A percentile compares a stretch with the other conserved stretches of the same genome.
Evolutionary conservation across 2,113 vertebrate genomes (phyloP).

Genomic region (Melanotaenia duboulayi): DNA sequence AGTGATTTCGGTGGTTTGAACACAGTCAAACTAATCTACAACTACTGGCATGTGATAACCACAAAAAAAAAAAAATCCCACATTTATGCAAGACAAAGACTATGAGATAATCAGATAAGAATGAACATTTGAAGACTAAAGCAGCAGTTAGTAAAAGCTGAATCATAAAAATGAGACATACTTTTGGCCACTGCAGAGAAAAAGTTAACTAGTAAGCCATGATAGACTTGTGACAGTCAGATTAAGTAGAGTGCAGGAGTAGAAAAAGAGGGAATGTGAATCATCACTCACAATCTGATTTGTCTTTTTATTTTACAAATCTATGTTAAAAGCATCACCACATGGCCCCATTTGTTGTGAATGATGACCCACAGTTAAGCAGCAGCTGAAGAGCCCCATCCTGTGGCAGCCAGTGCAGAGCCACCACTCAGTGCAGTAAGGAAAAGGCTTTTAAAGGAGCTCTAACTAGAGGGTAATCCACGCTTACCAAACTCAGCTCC

Average conservation of each 20-base stretch:
- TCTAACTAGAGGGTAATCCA: constrained; percentile 54
- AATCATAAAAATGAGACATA: constrained; percentile 1
- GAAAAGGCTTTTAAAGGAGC: constrained; percentile 41
- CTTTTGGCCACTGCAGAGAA: not conserved
- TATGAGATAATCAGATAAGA: not conserved
- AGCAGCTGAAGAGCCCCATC: constrained; percentile 20
- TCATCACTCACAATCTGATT: constrained; percentile 56
- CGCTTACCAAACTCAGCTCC: constrained; percentile 99
- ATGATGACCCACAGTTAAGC: constrained; percentile 46
- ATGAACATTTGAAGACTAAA: constrained; percentile 13
- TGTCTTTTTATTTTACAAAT: not conserved
- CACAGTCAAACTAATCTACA: not conserved
- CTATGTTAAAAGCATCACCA: not conserved
- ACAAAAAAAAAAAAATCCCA: not conserved
- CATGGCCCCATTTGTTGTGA: constrained; percentile 19
- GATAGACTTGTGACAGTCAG: constrained; percentile 24
- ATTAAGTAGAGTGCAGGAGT: not conserved
- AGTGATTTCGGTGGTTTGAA: constrained; percentile 8
- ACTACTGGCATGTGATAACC: not conserved
- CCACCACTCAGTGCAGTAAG: constrained; percentile 25
- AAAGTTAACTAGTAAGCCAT: constrained; percentile 23
- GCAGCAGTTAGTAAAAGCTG: not conserved
- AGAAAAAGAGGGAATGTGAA: constrained; percentile 29
- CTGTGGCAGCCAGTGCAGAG: constrained; percentile 20
- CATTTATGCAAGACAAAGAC: constrained; percentile 24